Evolutionary conservation across 1,140 invertebrate genomes (phyloP), one percentile per base, ranked within the genome.

Genomic region (Zaprionus gabonicus): DNA sequence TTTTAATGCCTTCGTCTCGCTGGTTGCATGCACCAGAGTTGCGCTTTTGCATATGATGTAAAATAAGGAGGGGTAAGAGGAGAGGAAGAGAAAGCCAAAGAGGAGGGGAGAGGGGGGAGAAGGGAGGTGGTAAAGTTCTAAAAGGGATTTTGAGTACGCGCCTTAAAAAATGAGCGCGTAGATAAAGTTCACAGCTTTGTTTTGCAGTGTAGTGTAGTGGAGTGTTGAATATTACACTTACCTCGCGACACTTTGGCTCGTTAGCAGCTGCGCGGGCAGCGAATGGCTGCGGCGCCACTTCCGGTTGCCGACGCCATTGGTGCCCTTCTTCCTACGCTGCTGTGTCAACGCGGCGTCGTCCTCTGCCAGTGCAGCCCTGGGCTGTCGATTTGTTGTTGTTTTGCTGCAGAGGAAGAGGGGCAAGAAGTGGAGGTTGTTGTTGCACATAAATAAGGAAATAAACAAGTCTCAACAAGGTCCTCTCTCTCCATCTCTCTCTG

Each of bases 241-340:
- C 74, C 69, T 36, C 17, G 31, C 15, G 36, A 34, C 20, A 31
- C 10, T 76, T 41, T 63, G 20, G 23, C 58, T 27, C 31, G 49
- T 62, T 60, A 28, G 38, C 10, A 55, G 23, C 31, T 62, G 58
- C 9, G 38, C 17, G 28, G 74, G 74, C 56, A 76, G 63, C n/a
- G 74, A 76, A 31, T 72, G 44, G 44, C 69, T 49, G 31, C 74
- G 74, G 20, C 51, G 56, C 49, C 60, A 55, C 56, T 66, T 69
- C 71, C 71, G 46, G 17, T 56, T 71, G 44, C 51, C 51, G 10
- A 4, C 36, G 17, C 31, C 25, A 44, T 38, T 36, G 51, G 46
- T 20, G 36, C 60, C 51, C 34, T 49, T 65, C 23, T 20, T 53
- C 70, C 57, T 38, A 1, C 44, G 27, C 44, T 59, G 36, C 25